Evolutionary conservation across 1,140 invertebrate genomes (phyloP), one percentile per base, ranked within the genome.

Genomic region (Bombus waltoni): DNA sequence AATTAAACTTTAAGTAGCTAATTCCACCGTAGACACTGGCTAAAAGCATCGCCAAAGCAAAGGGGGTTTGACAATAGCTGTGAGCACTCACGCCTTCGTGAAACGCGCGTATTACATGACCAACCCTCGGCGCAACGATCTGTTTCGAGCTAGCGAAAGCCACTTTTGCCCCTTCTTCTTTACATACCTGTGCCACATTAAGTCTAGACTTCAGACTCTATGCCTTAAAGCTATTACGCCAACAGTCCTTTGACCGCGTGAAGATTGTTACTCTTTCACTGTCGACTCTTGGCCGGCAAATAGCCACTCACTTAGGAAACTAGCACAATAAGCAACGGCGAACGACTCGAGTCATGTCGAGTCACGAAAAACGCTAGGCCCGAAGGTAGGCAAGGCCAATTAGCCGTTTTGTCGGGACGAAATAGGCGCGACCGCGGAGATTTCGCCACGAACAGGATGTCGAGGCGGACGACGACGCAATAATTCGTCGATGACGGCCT

Each of bases 221-320:
- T 2, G 22, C 28, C 22, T 28, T 9, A 9, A 3, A 42, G 13
- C 40, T 6, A 74, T 74, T 75, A 32, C 9, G n/a, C 73, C 15
- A n/a, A 32, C 72, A 5, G 72, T 74, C 32, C 73, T 53, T 53
- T 75, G 32, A 75, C 28, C 15, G 53, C 28, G 74, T 40, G 35
- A 38, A 76, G 74, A 76, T 40, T 76, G 74, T 76, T 59, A 57
- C 47, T 22, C 59, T 65, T 65, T 32, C 62, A 18, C 65, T 18
- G 5, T 32, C 53, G 5, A 22, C 32, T 22, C 9, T 35, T n/a
- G 57, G 28, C 28, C 28, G 18, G 38, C 18, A 65, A 77, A 38
- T 38, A 42, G 28, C 38, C 57, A 32, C 57, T 62, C 59, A 5
- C 28, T 65, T 62, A 42, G 9, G 2, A 22, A 32, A 18, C 42